Evolutionary conservation across 2,113 vertebrate genomes (phyloP).

Genomic region (Naja naja): DNA sequence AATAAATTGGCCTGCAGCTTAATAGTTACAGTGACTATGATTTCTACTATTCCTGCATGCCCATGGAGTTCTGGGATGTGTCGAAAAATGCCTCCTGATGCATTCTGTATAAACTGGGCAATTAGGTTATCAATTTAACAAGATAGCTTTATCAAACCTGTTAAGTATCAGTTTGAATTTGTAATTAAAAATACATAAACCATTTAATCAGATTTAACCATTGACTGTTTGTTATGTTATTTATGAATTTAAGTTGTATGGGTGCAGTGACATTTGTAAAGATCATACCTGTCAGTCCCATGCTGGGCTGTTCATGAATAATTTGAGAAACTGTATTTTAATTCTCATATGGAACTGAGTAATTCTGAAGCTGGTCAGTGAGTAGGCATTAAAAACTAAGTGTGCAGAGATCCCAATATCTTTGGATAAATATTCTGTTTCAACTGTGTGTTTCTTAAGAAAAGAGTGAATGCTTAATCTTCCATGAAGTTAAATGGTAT

Average conservation of each 20-base stretch:
- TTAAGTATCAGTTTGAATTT: slow-evolving; percentile 42
- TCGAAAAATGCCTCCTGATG: not conserved
- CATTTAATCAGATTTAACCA: slow-evolving; percentile 40
- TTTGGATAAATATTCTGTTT: not conserved
- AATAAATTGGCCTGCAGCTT: not conserved
- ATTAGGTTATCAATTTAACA: slow-evolving; percentile 19
- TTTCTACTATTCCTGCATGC: not conserved
- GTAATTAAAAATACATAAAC: slow-evolving; percentile 40
- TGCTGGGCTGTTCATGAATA: not conserved
- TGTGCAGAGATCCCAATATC: not conserved
- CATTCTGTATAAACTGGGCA: slow-evolving; percentile 18
- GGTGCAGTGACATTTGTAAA: slow-evolving; percentile 12
- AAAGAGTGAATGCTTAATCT: not conserved
- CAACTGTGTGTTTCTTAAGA: slow-evolving; percentile 7
- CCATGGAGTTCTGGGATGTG: not conserved
- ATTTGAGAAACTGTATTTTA: slow-evolving; percentile 10
- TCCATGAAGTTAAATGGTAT: slow-evolving; percentile 47
- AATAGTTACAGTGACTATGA: slow-evolving; percentile 20
- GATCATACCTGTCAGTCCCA: not conserved
- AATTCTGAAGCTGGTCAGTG: not conserved
- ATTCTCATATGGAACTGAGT: accelerated
- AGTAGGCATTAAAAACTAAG: not conserved
- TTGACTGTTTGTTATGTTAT: slow-evolving; percentile 45
- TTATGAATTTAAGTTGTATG: slow-evolving; percentile 48
- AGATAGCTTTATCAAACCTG: slow-evolving; percentile 31